Base-by-base conservation (phyloP, 1,140 invertebrate species). In the Heterodera carotae region DNA sequence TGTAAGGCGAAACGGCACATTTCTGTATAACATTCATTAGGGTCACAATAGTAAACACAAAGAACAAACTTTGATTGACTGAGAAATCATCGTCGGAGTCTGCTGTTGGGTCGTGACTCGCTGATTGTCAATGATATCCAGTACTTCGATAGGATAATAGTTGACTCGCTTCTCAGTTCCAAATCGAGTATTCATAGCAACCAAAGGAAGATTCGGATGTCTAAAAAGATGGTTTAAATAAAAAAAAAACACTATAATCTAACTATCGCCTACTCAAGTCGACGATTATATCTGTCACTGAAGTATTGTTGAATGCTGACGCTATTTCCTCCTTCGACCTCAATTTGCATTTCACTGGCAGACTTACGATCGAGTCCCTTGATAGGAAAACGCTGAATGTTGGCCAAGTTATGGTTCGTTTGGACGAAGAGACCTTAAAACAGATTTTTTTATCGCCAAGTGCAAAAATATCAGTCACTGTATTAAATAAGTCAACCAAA, bases 81-180 rank as follows among this genome's bases (percentile, higher is more conserved):
- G 10, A 34, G 66, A 56, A 33, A 64, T 62, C 72, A 74, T 74
- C 22, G 12, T 3, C 2, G 72, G 12, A 31, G 72, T 74, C n/a
- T 62, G 39, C 27, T 74, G 72, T n/a, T 56, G 36, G 12, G 72
- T 62, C 8, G 43, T 74, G 27, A 74, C 72, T 18, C 72, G 72
- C 36, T 74, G 72, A 62, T 74, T 74, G 56, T 74, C 72, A 62
- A 43, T 56, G 22, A 74, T 56, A 31, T 62, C 25, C 36, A 74
- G 33, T 29, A 74, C 29, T 34, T 74, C 72, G 39, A 74, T 74
- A n/a, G 72, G 72, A 15, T 74, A 74, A 25, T 62, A 74, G 2
- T 74, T 74, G 33, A 39, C 56, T 74, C 64, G 72, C 29, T 64
- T 71, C 8, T 71, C 39, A 48, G 31, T 48, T 43, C 15, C 69